Percentiles rank a stretch among this genome's conserved stretches.
Evolutionary conservation across 2,113 vertebrate genomes (phyloP).

Genomic region (Hippocampus abdominalis): DNA sequence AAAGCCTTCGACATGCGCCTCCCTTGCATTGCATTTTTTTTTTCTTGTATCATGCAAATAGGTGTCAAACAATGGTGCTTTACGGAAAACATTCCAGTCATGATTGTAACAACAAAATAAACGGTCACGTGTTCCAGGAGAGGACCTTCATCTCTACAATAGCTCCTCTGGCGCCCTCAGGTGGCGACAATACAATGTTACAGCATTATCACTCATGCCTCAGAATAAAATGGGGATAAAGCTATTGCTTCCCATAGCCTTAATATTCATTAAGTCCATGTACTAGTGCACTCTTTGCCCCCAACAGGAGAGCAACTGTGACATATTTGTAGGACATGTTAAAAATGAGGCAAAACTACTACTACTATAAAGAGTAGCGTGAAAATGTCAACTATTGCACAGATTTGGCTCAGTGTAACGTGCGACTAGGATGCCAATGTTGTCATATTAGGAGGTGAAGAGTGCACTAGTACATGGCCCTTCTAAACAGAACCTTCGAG

Average conservation of each 20-base stretch:
- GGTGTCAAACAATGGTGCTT: constrained; percentile 43
- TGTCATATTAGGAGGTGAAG: no score
- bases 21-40: constrained; percentile 41
- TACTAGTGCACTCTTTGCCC: not conserved
- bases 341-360: no score
- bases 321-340: not conserved
- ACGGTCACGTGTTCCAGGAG: constrained; percentile 1
- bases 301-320: not conserved
- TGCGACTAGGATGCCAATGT: no score
- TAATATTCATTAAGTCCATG: not conserved
- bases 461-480: not conserved
- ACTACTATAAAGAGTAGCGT: no score
- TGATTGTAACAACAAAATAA: constrained; percentile 34
- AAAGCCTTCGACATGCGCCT: constrained; percentile 55
- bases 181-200: constrained; percentile 30
- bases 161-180: constrained; percentile 31
- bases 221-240: not conserved
- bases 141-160: not conserved
- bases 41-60: constrained; percentile 63
- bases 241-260: not conserved
- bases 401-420: no score
- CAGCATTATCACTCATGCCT: not conserved
- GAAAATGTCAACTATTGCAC: no score
- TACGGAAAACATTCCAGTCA: constrained; percentile 38
- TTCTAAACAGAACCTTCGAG: constrained; percentile 21